Evolutionary conservation across 2,797 vertebrate genomes (phyloP), one percentile per base, ranked within the genome.

Genomic region (Odontamblyopus rebecca): DNA sequence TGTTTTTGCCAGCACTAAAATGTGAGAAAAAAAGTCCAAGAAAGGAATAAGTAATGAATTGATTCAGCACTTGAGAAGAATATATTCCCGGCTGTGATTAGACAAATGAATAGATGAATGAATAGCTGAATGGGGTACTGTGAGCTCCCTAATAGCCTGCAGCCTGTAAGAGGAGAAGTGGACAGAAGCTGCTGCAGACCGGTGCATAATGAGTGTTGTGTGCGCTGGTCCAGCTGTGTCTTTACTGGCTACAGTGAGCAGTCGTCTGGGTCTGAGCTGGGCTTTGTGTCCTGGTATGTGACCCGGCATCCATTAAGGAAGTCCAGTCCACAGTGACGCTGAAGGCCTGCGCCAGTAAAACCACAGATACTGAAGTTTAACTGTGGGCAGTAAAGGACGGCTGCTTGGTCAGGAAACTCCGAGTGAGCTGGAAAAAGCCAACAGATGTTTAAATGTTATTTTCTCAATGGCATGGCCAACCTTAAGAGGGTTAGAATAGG

Each of bases 271-370:
- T 86, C 66, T 75, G 61, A 44, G 78, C 76, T 81, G 78, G 41
- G 81, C 83, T 89, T 83, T 88, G 83, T 87, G 76, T 82, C 81
- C 70, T 77, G 87, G 84, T 91, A 90, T 85, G 77, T 87, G 85
- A 90, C 85, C 86, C 72, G 1, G 44, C 70, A 67, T 79, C 85
- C 74, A 85, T 88, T 79, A 70, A 84, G 80, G 79, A 85, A 82
- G 84, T 35, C 44, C 26, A n/a, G 67, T 81, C 71, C 74, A 54
- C 44, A 29, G 73, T 78, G 76, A 78, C 75, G 77, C 76, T 82
- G 23, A 72, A 70, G 35, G 81, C 53, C 64, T 59, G 68, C 80
- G 78, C 72, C 82, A 83, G 53, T 71, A 54, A 1, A 71, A 74
- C 13, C n/a, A n/a, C 70, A 70, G 61, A 76, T 60, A 15, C 62